Base-by-base conservation (phyloP, 2,113 vertebrate genomes). In the Jaculus jaculus region DNA sequence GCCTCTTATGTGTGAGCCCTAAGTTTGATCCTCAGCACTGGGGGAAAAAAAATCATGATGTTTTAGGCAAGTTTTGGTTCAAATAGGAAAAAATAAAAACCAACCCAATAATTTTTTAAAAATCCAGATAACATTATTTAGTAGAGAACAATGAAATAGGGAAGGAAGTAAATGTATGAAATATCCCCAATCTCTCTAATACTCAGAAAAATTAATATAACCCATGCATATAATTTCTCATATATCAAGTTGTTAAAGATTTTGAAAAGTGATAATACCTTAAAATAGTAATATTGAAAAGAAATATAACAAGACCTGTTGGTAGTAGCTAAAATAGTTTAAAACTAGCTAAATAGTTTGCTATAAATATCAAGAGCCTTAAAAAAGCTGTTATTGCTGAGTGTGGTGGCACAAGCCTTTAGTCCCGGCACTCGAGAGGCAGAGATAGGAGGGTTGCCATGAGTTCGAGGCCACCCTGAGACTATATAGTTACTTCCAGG, bases 41-140 rank as follows among this genome's bases (percentile, higher is more conserved):
- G 24, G 24, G 32, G 65, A 3, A 26, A 47, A 47, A 47, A 84
- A 51, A 24, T 74, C 58, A 37, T 74, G 78, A 39, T 78, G 37
- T 24, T 54, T 88, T 84, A 81, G 63, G 69, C 77, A 65, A 83
- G 75, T 87, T 79, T 81, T 84, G 68, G 28, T 82, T 81, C 34
- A 69, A 77, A 94, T 58, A 13, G 4, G 34, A 92, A 54, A 34
- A 93, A 95, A 94, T 91, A 72, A 92, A 85, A 42, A 72, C 17
- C 91, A 91, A 79, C 34, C 4, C 6, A 61, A 60, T 85, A 84
- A 26, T 47, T 47, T 47, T 47, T 47, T 89, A n/a, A 79, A 39
- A n/a, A 60, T 15, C 61, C 20, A 26, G 58, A 17, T 93, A 80
- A 91, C 23, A 63, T 81, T 84, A 63, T 81, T 84, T 82, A 72